Evolutionary conservation across 2,797 vertebrate genomes (phyloP).

Genomic region (Etheostoma nigrum): DNA sequence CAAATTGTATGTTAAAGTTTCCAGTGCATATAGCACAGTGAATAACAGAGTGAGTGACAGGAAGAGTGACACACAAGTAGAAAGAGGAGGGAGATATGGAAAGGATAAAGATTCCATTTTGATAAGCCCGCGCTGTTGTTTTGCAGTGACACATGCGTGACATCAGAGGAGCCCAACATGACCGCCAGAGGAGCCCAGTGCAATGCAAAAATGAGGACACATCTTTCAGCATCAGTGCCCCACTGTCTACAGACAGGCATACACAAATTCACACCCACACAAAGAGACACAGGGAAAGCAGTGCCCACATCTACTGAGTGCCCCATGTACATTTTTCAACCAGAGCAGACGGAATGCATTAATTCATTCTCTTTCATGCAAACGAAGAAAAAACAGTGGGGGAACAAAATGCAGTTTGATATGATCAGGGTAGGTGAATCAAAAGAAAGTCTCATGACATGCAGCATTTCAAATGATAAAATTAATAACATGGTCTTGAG

Average conservation of each 20-base stretch:
- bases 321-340: slow-evolving; percentile 69
- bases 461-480: slow-evolving; percentile 39
- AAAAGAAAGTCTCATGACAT: slow-evolving; percentile 59
- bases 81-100: slow-evolving; percentile 22
- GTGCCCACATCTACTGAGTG: slow-evolving; percentile 47
- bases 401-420: slow-evolving; percentile 48
- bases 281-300: slow-evolving; percentile 62
- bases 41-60: slow-evolving; percentile 32
- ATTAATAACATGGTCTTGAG: slow-evolving; percentile 43
- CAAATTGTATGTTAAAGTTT: slow-evolving; percentile 30
- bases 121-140: slow-evolving; percentile 45
- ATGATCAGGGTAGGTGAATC: slow-evolving; percentile 44
- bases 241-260: slow-evolving; percentile 71
- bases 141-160: slow-evolving; percentile 73
- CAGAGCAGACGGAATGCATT: slow-evolving; percentile 63
- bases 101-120: slow-evolving; percentile 62
- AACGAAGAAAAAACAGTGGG: not conserved
- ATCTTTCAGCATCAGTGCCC: slow-evolving; percentile 83
- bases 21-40: slow-evolving; percentile 1
- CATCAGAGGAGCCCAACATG: slow-evolving; percentile 75
- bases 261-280: slow-evolving; percentile 66
- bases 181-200: slow-evolving; percentile 69
- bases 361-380: slow-evolving; percentile 48
- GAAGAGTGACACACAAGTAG: slow-evolving; percentile 51
- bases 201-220: slow-evolving; percentile 79